Conservation (phyloP, 2,797 vertebrate species). For the Hoplostethus mediterraneus region DNA sequence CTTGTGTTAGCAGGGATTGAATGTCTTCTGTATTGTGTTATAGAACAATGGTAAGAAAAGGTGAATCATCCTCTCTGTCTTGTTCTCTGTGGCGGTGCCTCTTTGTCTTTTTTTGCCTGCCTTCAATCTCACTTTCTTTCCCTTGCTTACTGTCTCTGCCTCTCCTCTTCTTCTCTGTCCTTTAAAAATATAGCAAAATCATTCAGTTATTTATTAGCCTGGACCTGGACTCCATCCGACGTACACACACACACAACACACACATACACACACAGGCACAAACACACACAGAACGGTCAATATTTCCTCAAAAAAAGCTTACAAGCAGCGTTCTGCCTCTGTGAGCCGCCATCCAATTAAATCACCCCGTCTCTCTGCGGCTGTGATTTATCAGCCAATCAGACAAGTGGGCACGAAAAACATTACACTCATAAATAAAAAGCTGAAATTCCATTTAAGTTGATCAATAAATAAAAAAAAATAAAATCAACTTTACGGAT, state of each 20-base stretch:
- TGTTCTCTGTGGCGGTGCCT: neutral
- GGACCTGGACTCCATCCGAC: neutral
- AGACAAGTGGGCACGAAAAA: constrained; percentile 54
- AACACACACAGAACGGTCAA: constrained; percentile 32
- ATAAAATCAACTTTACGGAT: constrained; percentile 23
- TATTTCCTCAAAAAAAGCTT: constrained; percentile 41
- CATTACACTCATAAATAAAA: constrained; percentile 66
- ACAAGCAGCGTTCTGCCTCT: constrained; percentile 38
- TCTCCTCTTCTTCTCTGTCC: neutral
- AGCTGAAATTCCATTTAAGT: constrained; percentile 42
- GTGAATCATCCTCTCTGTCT: neutral
- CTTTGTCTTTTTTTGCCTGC: constrained; percentile 6
- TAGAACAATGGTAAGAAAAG: too few species aligned
- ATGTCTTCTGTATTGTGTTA: too few species aligned
- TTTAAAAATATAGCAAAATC: neutral
- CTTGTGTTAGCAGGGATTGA: too few species aligned
- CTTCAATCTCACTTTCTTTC: constrained; percentile 13
- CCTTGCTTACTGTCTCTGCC: constrained; percentile 16
- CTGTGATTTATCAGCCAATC: constrained; percentile 71
- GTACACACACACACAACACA: neutral
- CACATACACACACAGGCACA: constrained; percentile 2
- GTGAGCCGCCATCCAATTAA: constrained; percentile 62
- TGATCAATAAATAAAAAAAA: constrained; percentile 44
- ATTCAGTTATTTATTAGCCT: neutral
- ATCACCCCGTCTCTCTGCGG: constrained; percentile 27